Evolutionary conservation across 2,888 invertebrate species (phyloP).

Genomic region (Conistra vaccinii): DNA sequence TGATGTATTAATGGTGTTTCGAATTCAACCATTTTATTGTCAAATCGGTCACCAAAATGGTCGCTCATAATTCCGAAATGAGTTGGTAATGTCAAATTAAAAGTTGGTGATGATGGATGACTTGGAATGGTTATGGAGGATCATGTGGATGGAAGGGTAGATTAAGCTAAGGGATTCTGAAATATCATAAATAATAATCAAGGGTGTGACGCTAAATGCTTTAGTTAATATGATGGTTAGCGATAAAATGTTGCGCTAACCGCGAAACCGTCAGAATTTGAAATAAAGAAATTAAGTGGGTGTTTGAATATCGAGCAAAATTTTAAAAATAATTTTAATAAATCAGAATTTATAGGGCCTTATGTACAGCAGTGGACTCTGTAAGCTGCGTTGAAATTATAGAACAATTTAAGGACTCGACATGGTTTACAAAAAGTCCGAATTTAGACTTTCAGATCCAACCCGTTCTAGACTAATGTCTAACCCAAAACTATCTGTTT

Average conservation of each 20-base stretch:
- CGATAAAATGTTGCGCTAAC: not conserved
- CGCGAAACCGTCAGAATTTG: not conserved
- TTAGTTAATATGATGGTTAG: constrained; percentile 4
- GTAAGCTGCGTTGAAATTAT: not conserved
- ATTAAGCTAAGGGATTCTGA: constrained; percentile 33
- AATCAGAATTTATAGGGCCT: not conserved
- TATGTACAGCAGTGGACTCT: not conserved
- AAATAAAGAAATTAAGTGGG: not conserved
- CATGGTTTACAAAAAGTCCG: not conserved
- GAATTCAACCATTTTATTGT: constrained; percentile 38
- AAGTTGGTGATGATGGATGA: constrained; percentile 45
- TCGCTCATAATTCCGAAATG: constrained; percentile 26
- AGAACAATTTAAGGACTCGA: not conserved
- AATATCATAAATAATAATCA: constrained; percentile 49
- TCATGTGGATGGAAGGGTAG: constrained; percentile 18
- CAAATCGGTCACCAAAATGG: constrained; percentile 38
- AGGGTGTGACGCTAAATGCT: constrained; percentile 25
- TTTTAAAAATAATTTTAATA: not conserved
- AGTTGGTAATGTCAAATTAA: constrained; percentile 43
- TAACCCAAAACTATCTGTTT: constrained; percentile 31
- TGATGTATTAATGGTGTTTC: constrained; percentile 52
- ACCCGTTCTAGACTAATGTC: constrained; percentile 16
- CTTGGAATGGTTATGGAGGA: constrained; percentile 1
- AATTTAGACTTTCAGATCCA: not conserved
- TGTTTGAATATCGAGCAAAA: not conserved